Evolutionary conservation across 2,888 invertebrate genomes (phyloP), one percentile per base, ranked within the genome.

Genomic region (Ichneumon xanthorius): DNA sequence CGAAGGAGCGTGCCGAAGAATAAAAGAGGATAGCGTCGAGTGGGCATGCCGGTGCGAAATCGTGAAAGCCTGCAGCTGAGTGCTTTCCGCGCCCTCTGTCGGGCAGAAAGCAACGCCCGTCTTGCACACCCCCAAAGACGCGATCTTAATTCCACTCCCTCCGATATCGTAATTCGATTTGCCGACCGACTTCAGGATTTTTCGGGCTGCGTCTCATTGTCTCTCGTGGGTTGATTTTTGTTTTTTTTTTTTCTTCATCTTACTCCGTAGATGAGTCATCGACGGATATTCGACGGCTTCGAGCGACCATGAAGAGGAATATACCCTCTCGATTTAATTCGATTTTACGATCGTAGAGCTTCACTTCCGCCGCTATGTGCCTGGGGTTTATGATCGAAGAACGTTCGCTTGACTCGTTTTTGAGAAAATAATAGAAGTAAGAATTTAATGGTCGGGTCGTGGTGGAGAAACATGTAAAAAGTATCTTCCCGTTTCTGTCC

Each of bases 151-250:
- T 72, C 55, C 40, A 11, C 72, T 40, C 55, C 55, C n/a, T 26
- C n/a, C 33, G 19, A 50, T n/a, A 37, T 26, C 45, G 48, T 80
- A 80, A 73, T 72, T 80, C 63, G 73, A 80, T 61, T 80, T 67
- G 65, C 61, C 65, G n/a, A 71, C 45, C 48, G 70, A 80, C 16
- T 5, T 6, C 61, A 1, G n/a, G 19, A 72, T 40, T 22, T 58
- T 63, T 50, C 48, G 58, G 37, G 5, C 40, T 33, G 37, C 37
- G 22, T 40, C 33, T 40, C 30, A n/a, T 50, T 72, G 22, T 37
- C 79, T 40, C 55, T 22, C 11, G 50, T 30, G 30, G 40, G 7
- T n/a, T 55, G 55, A 40, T 58, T 45, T 40, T 40, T 9, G 11
- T 40, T 11, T 1, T 40, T 40, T 40, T 40, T 40, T 26, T 26